Evolutionary conservation across 2,113 vertebrate species (phyloP).

Genomic region (Oxygymnocypris stewartii): DNA sequence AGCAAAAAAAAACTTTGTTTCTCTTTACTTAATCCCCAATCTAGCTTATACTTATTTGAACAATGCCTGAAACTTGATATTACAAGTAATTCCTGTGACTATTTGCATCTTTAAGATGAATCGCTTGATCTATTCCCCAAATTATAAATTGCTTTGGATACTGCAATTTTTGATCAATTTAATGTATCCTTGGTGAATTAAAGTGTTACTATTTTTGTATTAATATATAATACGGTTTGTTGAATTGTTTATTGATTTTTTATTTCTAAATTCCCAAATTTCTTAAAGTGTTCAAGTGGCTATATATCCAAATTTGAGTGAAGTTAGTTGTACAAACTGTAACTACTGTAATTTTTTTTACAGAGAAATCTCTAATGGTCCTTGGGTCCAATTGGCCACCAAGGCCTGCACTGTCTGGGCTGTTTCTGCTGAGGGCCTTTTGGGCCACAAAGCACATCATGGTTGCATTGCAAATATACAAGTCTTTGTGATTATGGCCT

Average conservation of each 20-base stretch:
- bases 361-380: background rate
- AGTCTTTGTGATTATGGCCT: conserved; percentile 16
- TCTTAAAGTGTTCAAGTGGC: background rate
- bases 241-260: background rate
- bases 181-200: no score
- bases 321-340: background rate
- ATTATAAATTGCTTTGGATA: no score
- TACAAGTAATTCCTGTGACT: no score
- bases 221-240: no score
- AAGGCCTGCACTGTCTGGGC: background rate
- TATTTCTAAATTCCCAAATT: background rate
- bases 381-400: background rate
- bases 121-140: no score
- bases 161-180: no score
- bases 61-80: no score
- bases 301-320: background rate
- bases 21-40: no score
- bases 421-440: background rate
- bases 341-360: background rate
- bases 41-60: no score
- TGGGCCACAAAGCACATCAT: conserved; percentile 1
- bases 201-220: no score
- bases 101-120: no score
- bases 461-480: conserved; percentile 6
- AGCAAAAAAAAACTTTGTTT: no score